A percentile compares a stretch with the other conserved stretches of the same genome.
Evolutionary conservation across 2,797 vertebrate species (phyloP).

Genomic region (Yasuhikotakia modesta): DNA sequence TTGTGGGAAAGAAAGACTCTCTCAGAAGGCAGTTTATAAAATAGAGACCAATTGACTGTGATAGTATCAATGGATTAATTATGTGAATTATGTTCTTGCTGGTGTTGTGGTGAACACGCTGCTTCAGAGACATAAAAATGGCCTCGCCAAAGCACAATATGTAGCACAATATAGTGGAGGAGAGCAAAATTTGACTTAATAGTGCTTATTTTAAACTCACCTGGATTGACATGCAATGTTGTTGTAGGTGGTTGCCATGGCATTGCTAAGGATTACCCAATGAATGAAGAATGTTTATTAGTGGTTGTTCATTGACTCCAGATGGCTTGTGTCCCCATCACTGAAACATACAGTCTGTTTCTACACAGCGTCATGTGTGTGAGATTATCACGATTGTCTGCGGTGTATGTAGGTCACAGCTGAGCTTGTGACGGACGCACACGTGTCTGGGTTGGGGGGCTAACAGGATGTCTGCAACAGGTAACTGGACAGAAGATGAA

Average conservation of each 20-base stretch:
- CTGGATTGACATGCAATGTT: not conserved
- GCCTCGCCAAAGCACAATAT: too few species aligned
- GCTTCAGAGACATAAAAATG: too few species aligned
- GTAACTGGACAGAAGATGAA: constrained; percentile 35
- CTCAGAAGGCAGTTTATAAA: not conserved
- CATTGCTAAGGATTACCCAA: not conserved
- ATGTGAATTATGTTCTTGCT: too few species aligned
- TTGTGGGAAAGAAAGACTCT: not conserved
- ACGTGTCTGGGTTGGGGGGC: too few species aligned
- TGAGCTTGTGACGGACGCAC: constrained; percentile 4
- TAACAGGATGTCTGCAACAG: constrained; percentile 31
- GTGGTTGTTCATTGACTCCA: not conserved
- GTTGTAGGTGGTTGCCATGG: not conserved
- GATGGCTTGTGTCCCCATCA: not conserved
- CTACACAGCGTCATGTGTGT: not conserved
- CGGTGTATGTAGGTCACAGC: constrained; percentile 28
- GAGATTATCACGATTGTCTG: constrained; percentile 25
- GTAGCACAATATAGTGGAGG: too few species aligned
- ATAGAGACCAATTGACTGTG: not conserved
- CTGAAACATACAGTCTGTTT: constrained; percentile 6
- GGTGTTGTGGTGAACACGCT: too few species aligned
- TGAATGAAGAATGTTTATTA: too few species aligned
- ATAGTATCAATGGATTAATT: too few species aligned
- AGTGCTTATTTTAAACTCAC: too few species aligned
- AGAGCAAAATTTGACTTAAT: not conserved